Conservation (phyloP, 1,140 invertebrate genomes). For the Aphidius gifuensis region DNA sequence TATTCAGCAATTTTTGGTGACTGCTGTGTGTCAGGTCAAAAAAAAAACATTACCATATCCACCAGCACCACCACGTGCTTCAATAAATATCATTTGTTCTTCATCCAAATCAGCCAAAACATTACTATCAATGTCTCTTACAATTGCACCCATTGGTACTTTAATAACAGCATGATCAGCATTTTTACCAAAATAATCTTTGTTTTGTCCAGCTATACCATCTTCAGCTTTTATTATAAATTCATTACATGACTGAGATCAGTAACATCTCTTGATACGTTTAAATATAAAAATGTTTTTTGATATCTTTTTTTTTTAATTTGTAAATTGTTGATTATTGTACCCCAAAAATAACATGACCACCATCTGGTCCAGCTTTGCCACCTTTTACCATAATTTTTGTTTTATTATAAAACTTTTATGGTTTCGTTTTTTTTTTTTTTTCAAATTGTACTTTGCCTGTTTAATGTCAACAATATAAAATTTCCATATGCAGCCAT, state of each 20-base stretch:
- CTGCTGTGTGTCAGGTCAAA: conserved; percentile 75
- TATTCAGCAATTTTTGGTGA: conserved; percentile 83
- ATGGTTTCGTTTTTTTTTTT: conserved; percentile 17
- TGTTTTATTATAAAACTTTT: conserved; percentile 3
- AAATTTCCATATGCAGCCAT: conserved; percentile 59
- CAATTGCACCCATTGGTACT: conserved; percentile 86
- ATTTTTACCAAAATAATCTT: conserved; percentile 84
- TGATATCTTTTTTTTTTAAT: too few relatives aligned
- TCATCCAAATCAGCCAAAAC: conserved; percentile 70
- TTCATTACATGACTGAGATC: conserved; percentile 68
- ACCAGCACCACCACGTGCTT: conserved; percentile 89
- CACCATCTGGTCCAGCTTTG: conserved; percentile 90
- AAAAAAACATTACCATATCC: conserved; percentile 95
- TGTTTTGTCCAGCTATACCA: conserved; percentile 72
- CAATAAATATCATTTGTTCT: conserved; percentile 82
- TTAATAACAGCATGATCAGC: conserved; percentile 73
- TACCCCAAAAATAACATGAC: too few relatives aligned
- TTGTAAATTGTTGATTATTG: too few relatives aligned
- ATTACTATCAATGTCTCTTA: conserved; percentile 63
- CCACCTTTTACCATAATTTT: conserved; percentile 72
- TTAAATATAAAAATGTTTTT: too few relatives aligned
- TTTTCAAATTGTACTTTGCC: conserved; percentile 24
- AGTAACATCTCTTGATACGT: conserved; percentile 65
- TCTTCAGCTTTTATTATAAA: conserved; percentile 61
- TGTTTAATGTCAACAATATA: conserved; percentile 64